These are phyloP conservation scores for Gymnosoma rotundatum DNA, from an alignment of 2,888 invertebrate species.

Conservation along the genomic window DNA sequence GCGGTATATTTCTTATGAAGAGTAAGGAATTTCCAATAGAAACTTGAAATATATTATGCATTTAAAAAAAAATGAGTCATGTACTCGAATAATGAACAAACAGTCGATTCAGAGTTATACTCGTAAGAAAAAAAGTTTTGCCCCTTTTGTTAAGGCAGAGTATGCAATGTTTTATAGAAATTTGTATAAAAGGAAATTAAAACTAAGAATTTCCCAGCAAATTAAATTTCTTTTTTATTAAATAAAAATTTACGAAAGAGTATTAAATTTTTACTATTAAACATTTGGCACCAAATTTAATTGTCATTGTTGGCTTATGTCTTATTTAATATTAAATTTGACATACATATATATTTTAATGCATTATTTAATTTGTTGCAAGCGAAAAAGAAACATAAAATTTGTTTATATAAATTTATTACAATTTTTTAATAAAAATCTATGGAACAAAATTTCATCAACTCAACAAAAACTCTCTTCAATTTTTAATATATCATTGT, in stretches of 20 bases:
- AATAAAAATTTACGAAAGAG: too few species aligned
- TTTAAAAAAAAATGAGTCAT: background rate
- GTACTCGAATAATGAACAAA: background rate
- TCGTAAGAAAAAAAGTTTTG: background rate
- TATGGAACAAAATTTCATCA: too few species aligned
- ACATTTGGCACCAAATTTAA: slow-evolving; percentile 4
- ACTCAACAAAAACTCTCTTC: too few species aligned
- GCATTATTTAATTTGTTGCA: slow-evolving; percentile 35
- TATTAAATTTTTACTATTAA: slow-evolving; percentile 2
- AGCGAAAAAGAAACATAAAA: background rate
- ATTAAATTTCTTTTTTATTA: background rate
- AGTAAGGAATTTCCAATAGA: slow-evolving; percentile 5
- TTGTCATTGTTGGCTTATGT: slow-evolving; percentile 11
- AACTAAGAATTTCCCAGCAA: too few species aligned
- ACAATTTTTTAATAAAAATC: background rate
- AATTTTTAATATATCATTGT: background rate
- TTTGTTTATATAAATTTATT: background rate
- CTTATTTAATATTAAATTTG: slow-evolving; percentile 46
- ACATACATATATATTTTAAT: slow-evolving; percentile 56
- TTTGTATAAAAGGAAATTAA: background rate
- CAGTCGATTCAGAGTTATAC: background rate
- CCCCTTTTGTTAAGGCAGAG: background rate
- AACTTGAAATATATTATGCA: slow-evolving; percentile 9
- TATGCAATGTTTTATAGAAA: background rate
- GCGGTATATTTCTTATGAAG: slow-evolving; percentile 46